A percentile compares a stretch with the other conserved stretches of the same genome.
phyloP scores from a whole-genome alignment of 64 coral and sea anemone genomes.

The Porites lutea region DNA sequence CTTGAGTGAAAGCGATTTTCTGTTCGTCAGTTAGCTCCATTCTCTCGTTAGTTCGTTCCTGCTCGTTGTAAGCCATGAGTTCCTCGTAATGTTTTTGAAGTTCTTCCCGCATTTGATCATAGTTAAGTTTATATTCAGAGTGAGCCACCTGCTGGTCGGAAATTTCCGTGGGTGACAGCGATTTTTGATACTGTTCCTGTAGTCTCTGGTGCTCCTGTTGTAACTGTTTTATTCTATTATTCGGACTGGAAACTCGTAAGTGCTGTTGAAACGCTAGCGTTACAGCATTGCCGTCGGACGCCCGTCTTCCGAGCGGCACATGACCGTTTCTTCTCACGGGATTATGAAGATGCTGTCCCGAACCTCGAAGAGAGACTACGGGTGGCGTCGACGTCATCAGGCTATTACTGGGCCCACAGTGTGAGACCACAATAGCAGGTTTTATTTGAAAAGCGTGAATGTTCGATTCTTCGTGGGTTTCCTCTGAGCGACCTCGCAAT shows the following conservation, averaged over 20 bases:
- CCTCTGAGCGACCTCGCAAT: slow-evolving; percentile 39
- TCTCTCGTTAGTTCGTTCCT: slow-evolving; percentile 42
- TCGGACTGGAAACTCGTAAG: slow-evolving; percentile 55
- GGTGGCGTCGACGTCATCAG: neutral
- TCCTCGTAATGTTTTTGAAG: slow-evolving; percentile 90
- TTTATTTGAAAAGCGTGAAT: slow-evolving; percentile 11
- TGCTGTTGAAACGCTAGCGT: slow-evolving; percentile 88
- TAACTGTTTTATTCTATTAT: slow-evolving; percentile 82
- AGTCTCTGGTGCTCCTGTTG: slow-evolving; percentile 94
- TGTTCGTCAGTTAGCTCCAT: slow-evolving; percentile 38
- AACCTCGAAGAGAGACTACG: neutral
- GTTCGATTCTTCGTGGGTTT: slow-evolving; percentile 43
- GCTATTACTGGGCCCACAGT: slow-evolving; percentile 60
- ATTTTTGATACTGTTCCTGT: slow-evolving; percentile 97
- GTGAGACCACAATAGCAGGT: slow-evolving; percentile 83
- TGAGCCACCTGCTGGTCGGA: slow-evolving; percentile 87
- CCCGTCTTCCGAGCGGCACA: slow-evolving; percentile 74
- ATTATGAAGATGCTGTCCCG: slow-evolving; percentile 54
- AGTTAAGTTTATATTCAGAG: slow-evolving; percentile 87
- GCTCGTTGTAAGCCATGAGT: slow-evolving; percentile 90
- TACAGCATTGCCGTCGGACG: slow-evolving; percentile 92
- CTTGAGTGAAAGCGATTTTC: slow-evolving; percentile 1
- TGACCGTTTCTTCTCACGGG: slow-evolving; percentile 21
- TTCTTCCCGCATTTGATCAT: slow-evolving; percentile 95
- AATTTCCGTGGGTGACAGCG: slow-evolving; percentile 86